Percentiles rank a stretch among this genome's conserved stretches.
Conservation (phyloP, 2,797 vertebrate genomes). For the Rhincodon typus region DNA sequence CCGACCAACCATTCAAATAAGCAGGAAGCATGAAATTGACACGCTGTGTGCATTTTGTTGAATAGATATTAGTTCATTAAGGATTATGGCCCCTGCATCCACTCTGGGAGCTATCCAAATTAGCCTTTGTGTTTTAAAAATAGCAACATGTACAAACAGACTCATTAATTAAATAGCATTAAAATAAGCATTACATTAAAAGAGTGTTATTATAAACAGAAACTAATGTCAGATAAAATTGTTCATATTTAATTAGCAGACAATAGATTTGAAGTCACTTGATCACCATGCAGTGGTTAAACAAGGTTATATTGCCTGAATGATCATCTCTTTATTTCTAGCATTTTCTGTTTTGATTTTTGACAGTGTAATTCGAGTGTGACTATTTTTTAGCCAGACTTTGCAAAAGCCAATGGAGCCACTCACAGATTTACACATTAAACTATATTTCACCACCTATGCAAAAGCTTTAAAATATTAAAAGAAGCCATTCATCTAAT, state of each 20-base stretch:
- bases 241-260: not conserved
- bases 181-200: not conserved
- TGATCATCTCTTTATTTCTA: not conserved
- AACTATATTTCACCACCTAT: too few species aligned
- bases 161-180: not conserved
- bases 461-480: not conserved
- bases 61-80: not conserved
- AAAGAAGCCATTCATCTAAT: not conserved
- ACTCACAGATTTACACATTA: too few species aligned
- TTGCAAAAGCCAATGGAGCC: too few species aligned
- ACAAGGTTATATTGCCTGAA: not conserved
- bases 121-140: not conserved
- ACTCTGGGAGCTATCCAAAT: not conserved
- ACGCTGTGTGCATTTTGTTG: not conserved
- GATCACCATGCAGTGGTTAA: not conserved
- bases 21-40: too few species aligned
- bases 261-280: not conserved
- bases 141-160: not conserved
- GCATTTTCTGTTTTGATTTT: not conserved
- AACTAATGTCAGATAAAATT: not conserved
- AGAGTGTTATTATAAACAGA: not conserved
- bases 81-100: not conserved
- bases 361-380: not conserved
- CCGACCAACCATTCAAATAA: too few species aligned
- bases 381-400: not conserved